Evolutionary conservation across 2,797 vertebrate genomes (phyloP).

Genomic region (Cheirogaleus major): DNA sequence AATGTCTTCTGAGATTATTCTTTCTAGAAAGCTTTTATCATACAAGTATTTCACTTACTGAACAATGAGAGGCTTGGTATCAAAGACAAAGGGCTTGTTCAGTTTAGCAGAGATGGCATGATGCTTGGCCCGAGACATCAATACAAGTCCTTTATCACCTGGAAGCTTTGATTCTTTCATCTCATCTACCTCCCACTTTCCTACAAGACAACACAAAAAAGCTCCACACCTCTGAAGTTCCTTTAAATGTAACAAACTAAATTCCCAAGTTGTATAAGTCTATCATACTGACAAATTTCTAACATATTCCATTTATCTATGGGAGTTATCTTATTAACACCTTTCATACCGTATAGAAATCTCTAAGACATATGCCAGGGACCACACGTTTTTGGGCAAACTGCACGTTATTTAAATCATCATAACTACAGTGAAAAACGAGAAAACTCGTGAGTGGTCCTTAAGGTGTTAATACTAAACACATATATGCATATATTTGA

Average conservation of each 20-base stretch:
- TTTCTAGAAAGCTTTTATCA: constrained; percentile 26
- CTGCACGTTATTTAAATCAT: no score
- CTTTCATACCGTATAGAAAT: no score
- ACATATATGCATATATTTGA: not conserved
- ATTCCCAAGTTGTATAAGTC: not conserved
- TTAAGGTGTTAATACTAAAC: not conserved
- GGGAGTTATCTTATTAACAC: not conserved
- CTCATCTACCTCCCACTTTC: constrained; percentile 97
- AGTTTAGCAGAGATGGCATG: constrained; percentile 95
- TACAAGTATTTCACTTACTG: constrained; percentile 90
- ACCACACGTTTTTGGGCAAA: no score
- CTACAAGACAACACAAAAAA: constrained; percentile 81
- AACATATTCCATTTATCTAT: not conserved
- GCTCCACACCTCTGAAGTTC: not conserved
- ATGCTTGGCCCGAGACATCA: constrained; percentile 96
- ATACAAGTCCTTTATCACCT: constrained; percentile 96
- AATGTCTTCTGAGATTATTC: not conserved
- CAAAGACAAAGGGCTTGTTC: constrained; percentile 94
- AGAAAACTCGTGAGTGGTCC: no score
- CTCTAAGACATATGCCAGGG: no score
- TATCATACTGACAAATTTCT: not conserved
- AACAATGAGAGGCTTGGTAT: constrained; percentile 93
- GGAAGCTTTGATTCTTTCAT: constrained; percentile 96
- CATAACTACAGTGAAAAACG: no score
- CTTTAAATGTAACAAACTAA: constrained; percentile 1